phyloP scores from a whole-genome alignment of 2,888 invertebrate species.

The Brachyptera risi region DNA sequence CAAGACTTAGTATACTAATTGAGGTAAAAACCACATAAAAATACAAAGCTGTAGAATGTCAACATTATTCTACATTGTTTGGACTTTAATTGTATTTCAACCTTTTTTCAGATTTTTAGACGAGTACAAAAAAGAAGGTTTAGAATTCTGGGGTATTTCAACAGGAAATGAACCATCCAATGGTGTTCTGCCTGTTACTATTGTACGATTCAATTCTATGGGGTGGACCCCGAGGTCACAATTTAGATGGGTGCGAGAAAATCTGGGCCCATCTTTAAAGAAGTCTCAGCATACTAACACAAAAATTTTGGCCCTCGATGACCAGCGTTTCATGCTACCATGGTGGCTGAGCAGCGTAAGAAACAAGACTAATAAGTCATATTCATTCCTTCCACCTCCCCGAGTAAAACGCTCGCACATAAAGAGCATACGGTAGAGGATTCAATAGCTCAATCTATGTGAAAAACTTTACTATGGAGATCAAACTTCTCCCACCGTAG shows the following conservation, averaged over 20 bases:
- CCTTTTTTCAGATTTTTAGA: slow-evolving; percentile 58
- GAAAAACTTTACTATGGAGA: too few relatives aligned
- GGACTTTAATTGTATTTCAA: too few relatives aligned
- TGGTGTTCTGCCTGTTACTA: slow-evolving; percentile 52
- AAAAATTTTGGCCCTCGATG: slow-evolving; percentile 72
- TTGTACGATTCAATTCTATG: slow-evolving; percentile 70
- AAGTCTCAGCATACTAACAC: slow-evolving; percentile 54
- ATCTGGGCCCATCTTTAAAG: slow-evolving; percentile 71
- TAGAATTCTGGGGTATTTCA: slow-evolving; percentile 77
- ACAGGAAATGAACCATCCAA: slow-evolving; percentile 84
- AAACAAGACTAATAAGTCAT: too few relatives aligned
- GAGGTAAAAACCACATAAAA: too few relatives aligned
- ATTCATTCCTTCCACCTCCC: too few relatives aligned
- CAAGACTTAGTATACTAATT: too few relatives aligned
- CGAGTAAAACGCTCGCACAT: too few relatives aligned
- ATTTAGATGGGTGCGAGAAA: slow-evolving; percentile 62
- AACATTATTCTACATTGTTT: too few relatives aligned
- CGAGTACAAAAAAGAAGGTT: slow-evolving; percentile 62
- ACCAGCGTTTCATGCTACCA: slow-evolving; percentile 62
- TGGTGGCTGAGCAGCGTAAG: slow-evolving; percentile 60
- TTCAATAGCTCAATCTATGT: too few relatives aligned
- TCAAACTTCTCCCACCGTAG: too few relatives aligned
- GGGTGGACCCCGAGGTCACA: slow-evolving; percentile 66
- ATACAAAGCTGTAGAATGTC: too few relatives aligned
- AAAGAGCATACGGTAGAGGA: too few relatives aligned